Conservation (phyloP, 2,113 vertebrate species). For the Propithecus coquereli region DNA sequence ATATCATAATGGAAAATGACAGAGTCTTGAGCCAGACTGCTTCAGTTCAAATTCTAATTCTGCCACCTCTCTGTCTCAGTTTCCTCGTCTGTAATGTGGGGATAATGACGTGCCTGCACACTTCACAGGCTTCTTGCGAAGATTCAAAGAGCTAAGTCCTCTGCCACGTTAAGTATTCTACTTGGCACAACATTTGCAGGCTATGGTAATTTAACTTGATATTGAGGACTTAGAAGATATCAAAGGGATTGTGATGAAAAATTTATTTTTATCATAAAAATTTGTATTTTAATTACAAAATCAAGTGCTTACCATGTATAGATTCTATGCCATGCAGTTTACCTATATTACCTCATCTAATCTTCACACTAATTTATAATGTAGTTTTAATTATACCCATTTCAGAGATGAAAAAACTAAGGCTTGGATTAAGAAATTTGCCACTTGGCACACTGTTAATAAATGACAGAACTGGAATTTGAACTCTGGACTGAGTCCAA, state of each 20-base stretch:
- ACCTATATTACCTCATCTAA: not conserved
- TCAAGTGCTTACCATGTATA: not conserved
- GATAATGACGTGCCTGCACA: not conserved
- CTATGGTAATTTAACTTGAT: not conserved
- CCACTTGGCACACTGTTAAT: not conserved
- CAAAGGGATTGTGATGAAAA: not conserved
- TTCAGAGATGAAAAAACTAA: not conserved
- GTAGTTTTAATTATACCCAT: not conserved
- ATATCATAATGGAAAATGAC: not conserved
- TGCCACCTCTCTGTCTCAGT: accelerated
- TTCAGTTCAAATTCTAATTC: not conserved
- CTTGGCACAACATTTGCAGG: too few relatives aligned
- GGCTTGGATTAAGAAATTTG: not conserved
- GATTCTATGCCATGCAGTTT: not conserved
- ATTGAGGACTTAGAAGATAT: not conserved
- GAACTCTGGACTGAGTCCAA: not conserved
- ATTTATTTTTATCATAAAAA: not conserved
- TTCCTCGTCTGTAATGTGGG: not conserved
- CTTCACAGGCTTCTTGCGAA: not conserved
- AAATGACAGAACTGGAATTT: not conserved
- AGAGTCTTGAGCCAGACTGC: not conserved
- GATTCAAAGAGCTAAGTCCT: not conserved
- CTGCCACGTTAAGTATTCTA: not conserved
- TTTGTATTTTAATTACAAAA: not conserved
- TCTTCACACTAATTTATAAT: not conserved